Base-by-base conservation (phyloP, 2,888 invertebrate species). In the Pyrocoelia pectoralis region DNA sequence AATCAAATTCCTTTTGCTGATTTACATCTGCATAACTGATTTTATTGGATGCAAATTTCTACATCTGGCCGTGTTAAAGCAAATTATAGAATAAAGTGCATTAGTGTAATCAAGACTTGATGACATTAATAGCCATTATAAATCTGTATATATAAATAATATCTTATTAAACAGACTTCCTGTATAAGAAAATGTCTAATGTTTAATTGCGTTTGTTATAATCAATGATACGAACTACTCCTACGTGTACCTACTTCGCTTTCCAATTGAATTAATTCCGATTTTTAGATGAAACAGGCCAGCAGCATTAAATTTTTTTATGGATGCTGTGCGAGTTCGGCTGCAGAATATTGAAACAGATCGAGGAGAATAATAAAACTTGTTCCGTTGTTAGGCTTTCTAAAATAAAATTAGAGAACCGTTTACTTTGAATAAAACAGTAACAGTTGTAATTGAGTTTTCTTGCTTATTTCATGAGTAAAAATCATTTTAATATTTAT, bases 101-200 rank as follows among this genome's bases (percentile, higher is more conserved):
- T 43, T 13, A 43, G 41, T 8, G 1, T 43, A 43, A 43, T 43
- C 15, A 43, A 43, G 41, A 43, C 41, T 15, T 9, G 41, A 43
- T 43, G 41, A 43, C 41, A 14, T 43, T 43, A 43, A 43, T 43
- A 15, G 13, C 12, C 13, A 43, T 13, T 43, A 43, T 43, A 43
- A 43, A 43, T 43, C 41, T 43, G 41, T 43, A 43, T 8, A 15
- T 43, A 40, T 38, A 38, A n/a, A 38, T 38, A 15, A 15, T 33
- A n/a, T 33, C 9, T 24, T 24, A n/a, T 24, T 24, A 24, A 24
- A 24, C n/a, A 33, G 33, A 33, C 33, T 33, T 33, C 33, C 33
- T 33, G 33, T n/a, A 33, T n/a, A 33, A 33, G 33, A 33, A 33
- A 33, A 33, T 33, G 33, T 33, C 8, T 5, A 24, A 24, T 24